Evolutionary conservation across 2,797 vertebrate species (phyloP).

Genomic region (Podargus strigoides): DNA sequence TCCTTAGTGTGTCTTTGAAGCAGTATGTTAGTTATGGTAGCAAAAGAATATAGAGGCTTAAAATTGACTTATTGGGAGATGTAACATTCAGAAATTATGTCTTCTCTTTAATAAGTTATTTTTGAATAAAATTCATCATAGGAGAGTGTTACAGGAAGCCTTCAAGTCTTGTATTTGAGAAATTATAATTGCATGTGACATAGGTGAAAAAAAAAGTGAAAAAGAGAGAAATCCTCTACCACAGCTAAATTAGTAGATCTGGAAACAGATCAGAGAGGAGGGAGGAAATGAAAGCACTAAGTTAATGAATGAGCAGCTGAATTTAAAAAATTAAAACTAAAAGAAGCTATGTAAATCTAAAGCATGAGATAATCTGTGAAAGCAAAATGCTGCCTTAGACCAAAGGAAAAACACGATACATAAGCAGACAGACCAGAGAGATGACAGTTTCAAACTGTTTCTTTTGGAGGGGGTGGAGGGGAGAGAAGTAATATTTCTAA

Average conservation of each 20-base stretch:
- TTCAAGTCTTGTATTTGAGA: background rate
- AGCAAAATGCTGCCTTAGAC: background rate
- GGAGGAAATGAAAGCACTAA: background rate
- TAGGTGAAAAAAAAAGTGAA: background rate
- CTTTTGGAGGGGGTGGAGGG: accelerated
- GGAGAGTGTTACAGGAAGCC: background rate
- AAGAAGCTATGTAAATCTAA: background rate
- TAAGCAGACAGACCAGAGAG: background rate
- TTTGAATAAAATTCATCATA: slow-evolving; percentile 5
- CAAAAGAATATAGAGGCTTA: background rate
- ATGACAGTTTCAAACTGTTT: background rate
- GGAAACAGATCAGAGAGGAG: background rate
- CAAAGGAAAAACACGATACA: accelerated
- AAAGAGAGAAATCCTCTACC: background rate
- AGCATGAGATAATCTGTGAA: background rate
- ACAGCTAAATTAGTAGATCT: background rate
- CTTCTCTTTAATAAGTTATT: background rate
- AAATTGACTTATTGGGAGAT: background rate
- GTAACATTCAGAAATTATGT: background rate
- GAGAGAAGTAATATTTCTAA: background rate
- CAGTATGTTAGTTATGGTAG: background rate
- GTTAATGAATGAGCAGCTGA: background rate
- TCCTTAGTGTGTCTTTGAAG: background rate
- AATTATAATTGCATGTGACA: background rate
- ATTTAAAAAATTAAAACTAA: background rate